Percentiles rank a stretch among this genome's conserved stretches.
These are phyloP conservation scores for Ladona fulva DNA, from an alignment of 1,140 invertebrate species.

Conservation along the genomic window DNA sequence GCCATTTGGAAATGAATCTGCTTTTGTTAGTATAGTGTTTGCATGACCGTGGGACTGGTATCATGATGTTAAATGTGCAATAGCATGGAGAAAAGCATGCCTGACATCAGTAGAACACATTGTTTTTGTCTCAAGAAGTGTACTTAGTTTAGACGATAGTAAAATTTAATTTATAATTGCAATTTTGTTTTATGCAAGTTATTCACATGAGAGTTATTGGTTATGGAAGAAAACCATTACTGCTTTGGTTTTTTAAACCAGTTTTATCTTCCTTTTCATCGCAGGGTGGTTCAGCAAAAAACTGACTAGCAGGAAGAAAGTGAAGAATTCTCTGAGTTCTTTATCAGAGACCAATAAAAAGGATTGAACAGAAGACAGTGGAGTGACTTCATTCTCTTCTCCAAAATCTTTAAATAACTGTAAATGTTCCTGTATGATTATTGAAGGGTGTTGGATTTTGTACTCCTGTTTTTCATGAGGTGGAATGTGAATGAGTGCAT, in stretches of 20 bases:
- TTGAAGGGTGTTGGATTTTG: not conserved
- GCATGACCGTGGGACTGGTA: not conserved
- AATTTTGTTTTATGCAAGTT: no score
- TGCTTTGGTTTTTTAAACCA: no score
- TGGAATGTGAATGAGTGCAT: not conserved
- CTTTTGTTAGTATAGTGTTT: not conserved
- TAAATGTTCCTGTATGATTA: not conserved
- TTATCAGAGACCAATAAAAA: not conserved
- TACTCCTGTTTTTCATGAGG: not conserved
- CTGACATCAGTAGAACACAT: not conserved
- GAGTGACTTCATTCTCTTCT: not conserved
- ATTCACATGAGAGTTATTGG: no score
- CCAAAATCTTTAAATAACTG: not conserved
- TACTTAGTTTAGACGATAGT: no score
- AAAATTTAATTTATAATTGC: no score
- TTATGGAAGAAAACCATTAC: no score
- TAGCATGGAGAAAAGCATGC: not conserved
- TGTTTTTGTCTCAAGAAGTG: no score
- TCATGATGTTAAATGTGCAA: not conserved
- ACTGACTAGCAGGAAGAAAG: constrained; percentile 33
- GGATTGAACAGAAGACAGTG: not conserved
- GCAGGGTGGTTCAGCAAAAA: constrained; percentile 39
- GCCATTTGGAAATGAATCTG: not conserved
- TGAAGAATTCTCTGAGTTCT: not conserved
- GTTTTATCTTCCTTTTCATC: constrained; percentile 22